Base-by-base conservation (phyloP, 2,888 invertebrate species). In the Xanthia togata region DNA sequence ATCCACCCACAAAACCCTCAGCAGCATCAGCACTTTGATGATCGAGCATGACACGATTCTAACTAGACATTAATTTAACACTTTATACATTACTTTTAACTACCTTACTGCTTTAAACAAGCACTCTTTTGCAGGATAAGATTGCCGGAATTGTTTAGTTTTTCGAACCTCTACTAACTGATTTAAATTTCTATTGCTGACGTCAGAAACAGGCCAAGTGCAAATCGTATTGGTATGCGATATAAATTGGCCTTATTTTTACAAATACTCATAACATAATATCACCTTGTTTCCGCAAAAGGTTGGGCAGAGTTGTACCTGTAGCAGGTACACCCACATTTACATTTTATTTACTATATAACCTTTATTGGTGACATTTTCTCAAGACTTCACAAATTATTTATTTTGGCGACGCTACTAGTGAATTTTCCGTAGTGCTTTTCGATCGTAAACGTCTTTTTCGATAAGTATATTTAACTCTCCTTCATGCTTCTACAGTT, bases 401-500 rank as follows among this genome's bases (percentile, higher is more conserved):
- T 55, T 75, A 76, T 76, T 17, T 76, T 60, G 60, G 63, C 71
- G 76, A 70, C n/a, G 60, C 23, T 76, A 76, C 76, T 60, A 38
- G 68, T 75, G 73, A 81, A 84, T 83, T 85, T 81, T 57, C 74
- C 70, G 70, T 79, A 80, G 70, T 81, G 79, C 78, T 84, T 59
- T 79, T 79, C 65, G 79, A 81, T 84, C 80, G 85, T 82, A 85
- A 85, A 85, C 44, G 82, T 85, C 75, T 76, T 67, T 71, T 70
- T 73, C 64, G 50, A 74, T 80, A 79, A 77, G 67, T 64, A 53
- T 77, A 78, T 77, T 70, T 78, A 79, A 50, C 50, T 38, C 23
- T 53, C 35, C 62, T 78, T 47, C 69, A 47, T 38, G 78, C 5
- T 59, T 23, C 70, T 59, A 50, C 31, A 64, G 59, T 53, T 35